A percentile compares a stretch with the other conserved stretches of the same genome.
Evolutionary conservation across 1,140 invertebrate genomes (phyloP).

Genomic region (Lepeophtheirus salmonis): DNA sequence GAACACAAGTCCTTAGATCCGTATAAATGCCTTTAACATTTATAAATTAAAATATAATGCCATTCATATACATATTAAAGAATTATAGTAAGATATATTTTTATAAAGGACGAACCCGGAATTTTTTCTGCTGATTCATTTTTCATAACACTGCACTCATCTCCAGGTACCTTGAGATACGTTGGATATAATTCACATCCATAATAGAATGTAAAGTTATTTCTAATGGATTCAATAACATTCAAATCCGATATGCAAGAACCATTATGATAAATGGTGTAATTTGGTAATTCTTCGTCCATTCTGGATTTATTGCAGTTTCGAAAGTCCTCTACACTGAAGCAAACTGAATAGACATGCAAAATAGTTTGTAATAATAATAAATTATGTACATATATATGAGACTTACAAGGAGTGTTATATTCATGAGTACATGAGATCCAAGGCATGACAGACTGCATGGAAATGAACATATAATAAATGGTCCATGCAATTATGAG

Average conservation of each 20-base stretch:
- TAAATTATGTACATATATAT: not conserved
- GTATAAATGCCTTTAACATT: not conserved
- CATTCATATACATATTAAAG: no score
- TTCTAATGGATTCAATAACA: not conserved
- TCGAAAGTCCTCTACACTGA: conserved; percentile 10
- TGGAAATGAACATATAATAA: conserved; percentile 55
- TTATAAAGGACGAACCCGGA: not conserved
- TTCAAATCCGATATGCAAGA: conserved; percentile 9
- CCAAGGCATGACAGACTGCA: conserved; percentile 46
- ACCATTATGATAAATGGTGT: conserved; percentile 18
- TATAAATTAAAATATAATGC: no score
- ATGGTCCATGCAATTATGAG: conserved; percentile 64
- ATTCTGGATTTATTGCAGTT: not conserved
- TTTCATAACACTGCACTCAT: not conserved
- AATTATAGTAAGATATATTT: no score
- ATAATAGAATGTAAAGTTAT: conserved; percentile 7
- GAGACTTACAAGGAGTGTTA: conserved; percentile 35
- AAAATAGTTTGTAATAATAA: not conserved
- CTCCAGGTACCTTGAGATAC: not conserved
- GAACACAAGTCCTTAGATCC: not conserved
- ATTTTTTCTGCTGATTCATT: not conserved
- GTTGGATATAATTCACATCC: not conserved
- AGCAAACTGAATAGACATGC: conserved; percentile 12
- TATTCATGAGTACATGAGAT: conserved; percentile 48
- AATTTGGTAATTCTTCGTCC: not conserved